These are phyloP conservation scores for Tuberolachnus salignus DNA, from an alignment of 2,888 invertebrate species.

Conservation along the genomic window DNA sequence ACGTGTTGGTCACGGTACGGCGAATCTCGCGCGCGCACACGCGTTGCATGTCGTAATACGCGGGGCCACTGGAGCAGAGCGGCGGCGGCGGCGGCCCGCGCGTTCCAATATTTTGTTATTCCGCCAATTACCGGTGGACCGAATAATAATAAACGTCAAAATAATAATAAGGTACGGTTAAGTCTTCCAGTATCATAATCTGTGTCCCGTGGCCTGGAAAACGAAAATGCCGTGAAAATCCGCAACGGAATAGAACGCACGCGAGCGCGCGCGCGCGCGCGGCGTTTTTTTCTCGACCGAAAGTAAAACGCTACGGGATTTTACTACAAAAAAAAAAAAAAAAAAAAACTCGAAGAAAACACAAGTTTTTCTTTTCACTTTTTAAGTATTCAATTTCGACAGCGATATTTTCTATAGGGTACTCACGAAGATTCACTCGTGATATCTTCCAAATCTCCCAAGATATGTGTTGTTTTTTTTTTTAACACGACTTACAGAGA, in stretches of 20 bases:
- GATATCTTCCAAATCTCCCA: too few relatives aligned
- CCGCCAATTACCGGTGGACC: slow-evolving; percentile 53
- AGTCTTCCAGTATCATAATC: slow-evolving; percentile 39
- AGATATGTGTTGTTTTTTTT: too few relatives aligned
- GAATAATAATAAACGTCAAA: slow-evolving; percentile 30
- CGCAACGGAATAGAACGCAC: not conserved
- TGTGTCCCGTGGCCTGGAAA: slow-evolving; percentile 49
- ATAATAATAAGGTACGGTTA: not conserved
- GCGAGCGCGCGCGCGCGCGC: not conserved
- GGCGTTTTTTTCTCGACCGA: not conserved
- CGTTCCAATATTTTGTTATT: slow-evolving; percentile 54
- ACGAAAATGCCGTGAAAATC: slow-evolving; percentile 35
- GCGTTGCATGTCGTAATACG: slow-evolving; percentile 27
- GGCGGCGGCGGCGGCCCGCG: slow-evolving; percentile 14
- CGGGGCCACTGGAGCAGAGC: slow-evolving; percentile 50
- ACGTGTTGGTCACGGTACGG: slow-evolving; percentile 46
- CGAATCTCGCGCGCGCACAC: slow-evolving; percentile 37
- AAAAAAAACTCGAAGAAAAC: too few relatives aligned
- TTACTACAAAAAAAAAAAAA: too few relatives aligned
- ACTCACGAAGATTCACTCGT: too few relatives aligned
- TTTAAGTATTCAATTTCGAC: too few relatives aligned
- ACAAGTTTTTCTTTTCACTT: too few relatives aligned
- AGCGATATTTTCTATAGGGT: too few relatives aligned
- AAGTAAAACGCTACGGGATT: too few relatives aligned
- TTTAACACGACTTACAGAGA: too few relatives aligned